Conservation (phyloP, 2,888 invertebrate genomes). For the Alloscopus bannaensis region DNA sequence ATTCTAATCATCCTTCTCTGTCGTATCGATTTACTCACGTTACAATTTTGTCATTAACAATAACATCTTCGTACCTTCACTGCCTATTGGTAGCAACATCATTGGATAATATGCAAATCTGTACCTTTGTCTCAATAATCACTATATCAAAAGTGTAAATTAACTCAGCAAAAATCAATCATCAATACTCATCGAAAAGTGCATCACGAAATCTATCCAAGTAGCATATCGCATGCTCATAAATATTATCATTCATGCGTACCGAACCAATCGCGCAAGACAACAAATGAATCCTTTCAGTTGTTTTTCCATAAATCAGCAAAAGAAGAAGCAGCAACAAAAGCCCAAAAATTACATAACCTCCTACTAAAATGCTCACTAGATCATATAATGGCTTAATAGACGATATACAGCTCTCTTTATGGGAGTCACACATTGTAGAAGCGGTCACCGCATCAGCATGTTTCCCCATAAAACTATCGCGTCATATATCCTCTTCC, state of each 20-base stretch:
- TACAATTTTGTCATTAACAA: too few relatives aligned
- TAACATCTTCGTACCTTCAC: too few relatives aligned
- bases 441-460: slow-evolving; percentile 38
- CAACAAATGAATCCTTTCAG: slow-evolving; percentile 42
- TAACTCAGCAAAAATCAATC: not conserved
- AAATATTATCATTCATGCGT: slow-evolving; percentile 6
- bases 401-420: too few relatives aligned
- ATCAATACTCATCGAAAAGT: slow-evolving; percentile 10
- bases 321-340: slow-evolving; percentile 23
- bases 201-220: slow-evolving; percentile 10
- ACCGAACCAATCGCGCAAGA: not conserved
- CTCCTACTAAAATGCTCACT: not conserved
- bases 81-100: not conserved
- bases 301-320: slow-evolving; percentile 42
- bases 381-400: slow-evolving; percentile 43
- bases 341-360: slow-evolving; percentile 1
- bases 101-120: not conserved
- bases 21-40: slow-evolving; percentile 10
- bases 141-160: not conserved
- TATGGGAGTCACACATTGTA: slow-evolving; percentile 5
- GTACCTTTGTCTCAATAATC: not conserved
- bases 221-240: slow-evolving; percentile 14
- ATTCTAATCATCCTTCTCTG: too few relatives aligned
- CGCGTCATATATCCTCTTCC: slow-evolving; percentile 38
- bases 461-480: slow-evolving; percentile 55